Base-by-base conservation (phyloP, 2,797 vertebrate genomes). In the Anguilla marmorata region DNA sequence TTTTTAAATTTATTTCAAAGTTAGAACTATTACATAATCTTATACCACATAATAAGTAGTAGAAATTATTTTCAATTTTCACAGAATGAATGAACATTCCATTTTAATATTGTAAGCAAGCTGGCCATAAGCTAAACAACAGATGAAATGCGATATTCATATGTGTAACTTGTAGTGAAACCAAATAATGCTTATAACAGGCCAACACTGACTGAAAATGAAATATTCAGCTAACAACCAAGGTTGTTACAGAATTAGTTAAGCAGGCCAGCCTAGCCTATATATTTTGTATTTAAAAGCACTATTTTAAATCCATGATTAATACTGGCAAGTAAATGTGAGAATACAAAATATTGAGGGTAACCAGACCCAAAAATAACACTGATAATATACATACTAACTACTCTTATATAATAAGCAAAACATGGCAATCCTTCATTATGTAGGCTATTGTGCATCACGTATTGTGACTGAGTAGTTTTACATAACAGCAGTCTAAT, bases 271-370 rank as follows among this genome's bases (percentile, higher is more conserved):
- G 79, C 37, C 5, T 80, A 24, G 21, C 63, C 63, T 69, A 27
- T 69, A 41, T 16, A 2, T 82, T 4, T 24, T 48, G 74, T 76
- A 33, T 76, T 76, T 33, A 76, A 76, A 48, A 50, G 79, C 21
- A 48, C 79, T 50, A 50, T 82, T 48, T 82, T 50, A 50, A 21
- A 82, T 82, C n/a, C 79, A 48, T 76, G 79, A 48, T 82, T 82
- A 82, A 82, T n/a, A 82, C 79, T 50, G 79, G 79, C 79, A 45
- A 48, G 79, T 82, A 82, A 82, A 82, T 82, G 79, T 50, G 79
- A 50, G 50, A 82, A 48, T 82, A 82, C 45, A 48, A 50, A 82
- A 45, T n/a, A 50, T 11, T 82, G 5, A 50, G 79, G 79, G 79
- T 82, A 82, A 82, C 79, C 79, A 82, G 79, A 82, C 79, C 79